Conservation (phyloP, 2,797 vertebrate species). For the Anniella stebbinsi region DNA sequence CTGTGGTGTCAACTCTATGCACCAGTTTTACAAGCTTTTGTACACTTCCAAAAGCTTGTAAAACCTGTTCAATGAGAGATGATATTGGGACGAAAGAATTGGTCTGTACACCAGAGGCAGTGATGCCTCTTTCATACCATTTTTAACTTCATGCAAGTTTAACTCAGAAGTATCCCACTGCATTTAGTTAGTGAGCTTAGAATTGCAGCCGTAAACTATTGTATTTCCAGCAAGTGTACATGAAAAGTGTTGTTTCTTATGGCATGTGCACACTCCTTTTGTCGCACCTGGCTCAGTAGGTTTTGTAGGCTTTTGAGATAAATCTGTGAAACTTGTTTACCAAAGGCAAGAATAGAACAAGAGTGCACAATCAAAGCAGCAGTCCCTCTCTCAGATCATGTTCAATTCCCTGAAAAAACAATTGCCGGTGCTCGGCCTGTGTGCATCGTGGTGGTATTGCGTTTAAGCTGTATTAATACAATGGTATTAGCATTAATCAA, state of each 20-base stretch:
- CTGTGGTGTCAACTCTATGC: neutral
- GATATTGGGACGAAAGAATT: neutral
- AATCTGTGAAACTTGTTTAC: neutral
- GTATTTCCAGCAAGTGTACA: neutral
- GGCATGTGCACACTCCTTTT: neutral
- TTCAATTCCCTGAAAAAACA: neutral
- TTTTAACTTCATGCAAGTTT: neutral
- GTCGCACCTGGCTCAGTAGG: neutral
- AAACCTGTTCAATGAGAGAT: neutral
- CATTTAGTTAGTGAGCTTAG: neutral
- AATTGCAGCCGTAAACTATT: neutral
- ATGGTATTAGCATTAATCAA: neutral
- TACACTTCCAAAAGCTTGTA: neutral
- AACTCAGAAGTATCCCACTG: neutral
- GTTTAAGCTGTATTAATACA: neutral
- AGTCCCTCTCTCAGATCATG: neutral
- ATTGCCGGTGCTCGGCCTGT: neutral
- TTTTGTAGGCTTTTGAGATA: neutral
- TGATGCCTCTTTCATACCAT: neutral
- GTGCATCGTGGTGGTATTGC: neutral
- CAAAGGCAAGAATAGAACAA: neutral
- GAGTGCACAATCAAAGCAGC: neutral
- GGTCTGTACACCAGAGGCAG: neutral
- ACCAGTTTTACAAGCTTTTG: rapidly evolving
- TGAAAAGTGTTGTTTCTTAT: neutral